A percentile compares a stretch with the other conserved stretches of the same genome.
phyloP scores from a whole-genome alignment of 64 coral and sea anemone species.

The Montipora sp. region DNA sequence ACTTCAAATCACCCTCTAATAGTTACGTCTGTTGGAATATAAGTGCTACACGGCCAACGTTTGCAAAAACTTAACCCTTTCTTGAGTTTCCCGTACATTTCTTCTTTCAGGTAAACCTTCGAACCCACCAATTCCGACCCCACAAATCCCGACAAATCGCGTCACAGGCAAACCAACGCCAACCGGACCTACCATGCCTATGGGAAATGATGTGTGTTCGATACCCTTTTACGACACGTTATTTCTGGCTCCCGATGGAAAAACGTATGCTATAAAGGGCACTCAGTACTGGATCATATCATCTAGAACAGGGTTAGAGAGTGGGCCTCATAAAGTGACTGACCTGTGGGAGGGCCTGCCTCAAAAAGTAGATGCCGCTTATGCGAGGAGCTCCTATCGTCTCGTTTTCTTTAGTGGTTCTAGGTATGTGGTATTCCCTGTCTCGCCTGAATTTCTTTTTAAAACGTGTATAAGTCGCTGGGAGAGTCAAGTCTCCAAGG shows the following conservation, averaged over 20 bases:
- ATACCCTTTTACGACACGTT: constrained; percentile 28
- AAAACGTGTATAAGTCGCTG: too few relatives aligned
- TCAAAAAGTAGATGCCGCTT: constrained; percentile 69
- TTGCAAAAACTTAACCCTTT: too few relatives aligned
- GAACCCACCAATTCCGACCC: neutral
- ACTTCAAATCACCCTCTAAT: too few relatives aligned
- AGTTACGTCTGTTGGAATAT: too few relatives aligned
- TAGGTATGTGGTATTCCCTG: constrained; percentile 47
- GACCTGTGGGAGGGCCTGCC: constrained; percentile 64
- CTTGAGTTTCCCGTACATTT: too few relatives aligned
- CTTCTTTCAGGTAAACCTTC: constrained; percentile 8
- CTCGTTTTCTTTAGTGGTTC: constrained; percentile 75
- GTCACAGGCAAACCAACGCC: constrained; percentile 1
- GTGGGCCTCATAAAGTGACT: constrained; percentile 54
- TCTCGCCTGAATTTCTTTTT: neutral
- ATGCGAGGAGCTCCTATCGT: constrained; percentile 19
- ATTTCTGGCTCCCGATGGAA: constrained; percentile 15
- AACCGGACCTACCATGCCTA: neutral
- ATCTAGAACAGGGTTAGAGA: constrained; percentile 3
- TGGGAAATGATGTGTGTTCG: constrained; percentile 24
- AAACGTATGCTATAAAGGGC: constrained; percentile 68
- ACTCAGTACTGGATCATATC: constrained; percentile 62
- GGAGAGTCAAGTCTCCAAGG: too few relatives aligned
- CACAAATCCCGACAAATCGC: neutral
- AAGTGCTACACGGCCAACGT: too few relatives aligned